Evolutionary conservation across 2,888 invertebrate genomes (phyloP).

Genomic region (Trichacis sp.): DNA sequence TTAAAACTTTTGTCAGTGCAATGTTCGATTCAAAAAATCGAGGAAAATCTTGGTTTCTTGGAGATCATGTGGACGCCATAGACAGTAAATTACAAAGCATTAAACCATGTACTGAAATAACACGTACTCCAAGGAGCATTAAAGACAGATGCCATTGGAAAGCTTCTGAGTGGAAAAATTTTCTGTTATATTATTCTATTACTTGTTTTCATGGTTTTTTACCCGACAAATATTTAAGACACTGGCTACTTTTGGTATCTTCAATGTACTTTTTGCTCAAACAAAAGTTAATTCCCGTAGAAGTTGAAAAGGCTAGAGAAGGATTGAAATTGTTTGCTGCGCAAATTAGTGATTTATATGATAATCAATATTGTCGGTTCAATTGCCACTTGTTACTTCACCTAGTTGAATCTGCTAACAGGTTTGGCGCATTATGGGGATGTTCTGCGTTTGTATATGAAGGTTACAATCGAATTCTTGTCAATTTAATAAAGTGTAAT

Average conservation of each 20-base stretch:
- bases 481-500: no score
- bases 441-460: no score
- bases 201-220: slow-evolving; percentile 10
- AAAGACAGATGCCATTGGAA: neutral
- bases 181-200: slow-evolving; percentile 9
- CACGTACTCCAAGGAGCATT: slow-evolving; percentile 6
- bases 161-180: slow-evolving; percentile 8
- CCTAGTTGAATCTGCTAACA: neutral
- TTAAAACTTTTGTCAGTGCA: slow-evolving; percentile 1
- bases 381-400: neutral
- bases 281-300: neutral
- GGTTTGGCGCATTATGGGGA: neutral
- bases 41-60: slow-evolving; percentile 13
- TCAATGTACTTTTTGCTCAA: slow-evolving; percentile 2
- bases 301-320: neutral
- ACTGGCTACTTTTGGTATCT: slow-evolving; percentile 28
- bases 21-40: slow-evolving; percentile 7
- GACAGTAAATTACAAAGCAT: slow-evolving; percentile 9
- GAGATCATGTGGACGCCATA: neutral
- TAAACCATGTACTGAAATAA: slow-evolving; percentile 18
- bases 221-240: slow-evolving; percentile 13
- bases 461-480: no score
- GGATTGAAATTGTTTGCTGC: neutral
- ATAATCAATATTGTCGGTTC: neutral
- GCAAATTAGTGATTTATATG: neutral